Evolutionary conservation across 2,113 vertebrate species (phyloP).

Genomic region (Dromiciops gliroides): DNA sequence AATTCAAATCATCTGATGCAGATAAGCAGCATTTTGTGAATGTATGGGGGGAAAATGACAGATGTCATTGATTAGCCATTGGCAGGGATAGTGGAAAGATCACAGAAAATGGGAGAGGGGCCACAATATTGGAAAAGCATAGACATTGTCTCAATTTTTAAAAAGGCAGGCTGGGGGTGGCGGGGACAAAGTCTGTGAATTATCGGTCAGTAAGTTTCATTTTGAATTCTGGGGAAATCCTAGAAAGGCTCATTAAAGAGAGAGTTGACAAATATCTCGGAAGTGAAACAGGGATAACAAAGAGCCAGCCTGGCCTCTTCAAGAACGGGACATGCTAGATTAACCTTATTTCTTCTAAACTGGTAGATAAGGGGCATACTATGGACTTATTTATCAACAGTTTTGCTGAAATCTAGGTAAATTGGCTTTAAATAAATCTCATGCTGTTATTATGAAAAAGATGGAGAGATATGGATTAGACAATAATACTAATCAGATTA

Average conservation of each 20-base stretch:
- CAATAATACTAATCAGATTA: neutral
- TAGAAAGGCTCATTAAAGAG: neutral
- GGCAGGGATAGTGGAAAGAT: no score
- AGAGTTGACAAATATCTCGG: neutral
- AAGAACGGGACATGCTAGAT: neutral
- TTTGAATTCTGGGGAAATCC: neutral
- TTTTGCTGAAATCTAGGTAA: neutral
- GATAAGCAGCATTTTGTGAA: no score
- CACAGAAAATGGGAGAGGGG: no score
- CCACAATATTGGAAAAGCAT: no score
- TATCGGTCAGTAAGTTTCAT: neutral
- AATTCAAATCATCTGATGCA: no score
- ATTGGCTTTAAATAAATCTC: neutral
- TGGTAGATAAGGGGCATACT: neutral
- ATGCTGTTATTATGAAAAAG: neutral
- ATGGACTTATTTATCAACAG: neutral
- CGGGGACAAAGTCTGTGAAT: neutral
- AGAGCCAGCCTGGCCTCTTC: neutral
- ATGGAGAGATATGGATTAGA: neutral
- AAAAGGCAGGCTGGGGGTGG: no score
- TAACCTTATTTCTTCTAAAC: neutral
- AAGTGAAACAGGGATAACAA: neutral
- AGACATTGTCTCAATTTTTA: no score
- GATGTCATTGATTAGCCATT: no score
- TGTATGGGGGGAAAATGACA: no score